phyloP scores from a whole-genome alignment of 2,888 invertebrate species.

The Rhorus exstirpatorius region DNA sequence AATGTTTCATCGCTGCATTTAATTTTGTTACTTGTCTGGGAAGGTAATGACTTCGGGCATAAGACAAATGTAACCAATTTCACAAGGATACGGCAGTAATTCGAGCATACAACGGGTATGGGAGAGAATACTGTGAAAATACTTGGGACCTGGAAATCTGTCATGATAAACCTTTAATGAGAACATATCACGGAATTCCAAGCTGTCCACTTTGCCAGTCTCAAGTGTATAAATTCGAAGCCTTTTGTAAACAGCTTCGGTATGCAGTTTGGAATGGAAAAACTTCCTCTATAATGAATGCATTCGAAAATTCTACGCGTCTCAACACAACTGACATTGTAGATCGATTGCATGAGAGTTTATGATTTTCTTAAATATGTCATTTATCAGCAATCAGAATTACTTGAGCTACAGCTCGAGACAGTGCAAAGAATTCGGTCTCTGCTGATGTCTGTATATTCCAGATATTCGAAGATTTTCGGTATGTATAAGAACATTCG shows the following conservation, averaged over 20 bases:
- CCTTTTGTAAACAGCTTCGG: no score
- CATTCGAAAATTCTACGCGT: not conserved
- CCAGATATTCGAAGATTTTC: no score
- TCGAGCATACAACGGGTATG: not conserved
- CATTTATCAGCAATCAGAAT: no score
- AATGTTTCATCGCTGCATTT: not conserved
- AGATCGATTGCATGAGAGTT: no score
- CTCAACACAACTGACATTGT: no score
- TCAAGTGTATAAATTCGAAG: not conserved
- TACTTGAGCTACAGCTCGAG: no score
- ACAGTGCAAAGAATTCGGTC: no score
- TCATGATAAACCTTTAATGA: not conserved
- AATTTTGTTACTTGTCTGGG: not conserved
- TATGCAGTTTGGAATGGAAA: not conserved
- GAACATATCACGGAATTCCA: not conserved
- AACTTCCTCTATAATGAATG: not conserved
- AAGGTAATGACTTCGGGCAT: not conserved
- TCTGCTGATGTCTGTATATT: no score
- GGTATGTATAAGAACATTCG: no score
- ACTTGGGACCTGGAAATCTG: not conserved
- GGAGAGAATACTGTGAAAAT: not conserved
- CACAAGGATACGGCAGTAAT: not conserved
- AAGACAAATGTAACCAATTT: not conserved
- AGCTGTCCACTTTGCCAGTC: not conserved
- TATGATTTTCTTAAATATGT: no score